Base-by-base conservation (phyloP, 64 coral and sea anemone genomes). In the Acropora yongei region DNA sequence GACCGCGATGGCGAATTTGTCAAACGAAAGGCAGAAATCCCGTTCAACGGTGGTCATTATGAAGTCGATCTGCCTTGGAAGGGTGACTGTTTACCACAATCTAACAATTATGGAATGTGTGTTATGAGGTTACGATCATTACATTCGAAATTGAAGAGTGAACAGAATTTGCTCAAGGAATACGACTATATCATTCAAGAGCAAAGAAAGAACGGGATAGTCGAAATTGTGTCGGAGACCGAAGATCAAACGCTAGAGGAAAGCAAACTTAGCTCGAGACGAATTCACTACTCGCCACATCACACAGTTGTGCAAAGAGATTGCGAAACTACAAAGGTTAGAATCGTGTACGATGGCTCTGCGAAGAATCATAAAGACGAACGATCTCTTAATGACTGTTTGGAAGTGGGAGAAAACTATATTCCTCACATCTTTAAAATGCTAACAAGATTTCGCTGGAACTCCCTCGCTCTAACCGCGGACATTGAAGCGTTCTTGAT, bases 401-500 rank as follows among this genome's bases (percentile, higher is more conserved):
- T 87, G n/a, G 67, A 83, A 61, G 74, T 73, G 41, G 89, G 80
- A 57, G 58, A 80, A 45, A 91, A 91, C 13, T 74, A 48, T 71
- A 89, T 79, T 40, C 88, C 88, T 3, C 88, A 89, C 40, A 78
- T 89, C 6, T 79, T 89, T 67, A 41, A 78, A 43, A 79, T 76
- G 73, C 18, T 89, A 10, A 57, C 78, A 4, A 89, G 19, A 65
- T 89, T 89, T 79, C 44, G 88, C 14, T 77, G 74, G 74, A 50
- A 89, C 44, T 43, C 20, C 14, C 30, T 91, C 57, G 79, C 12
- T 30, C 20, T 91, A 63, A 83, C 79, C 3, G 79, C 89, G 3
- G 89, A 91, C 40, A 89, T 89, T 12, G 88, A 89, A 51, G 88
- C 88, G 3, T 89, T 81, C 48, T 44, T 91, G 16, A 77, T 91